These are phyloP conservation scores for Drosophila guanche DNA, from an alignment of 1,140 invertebrate genomes.

Conservation along the genomic window DNA sequence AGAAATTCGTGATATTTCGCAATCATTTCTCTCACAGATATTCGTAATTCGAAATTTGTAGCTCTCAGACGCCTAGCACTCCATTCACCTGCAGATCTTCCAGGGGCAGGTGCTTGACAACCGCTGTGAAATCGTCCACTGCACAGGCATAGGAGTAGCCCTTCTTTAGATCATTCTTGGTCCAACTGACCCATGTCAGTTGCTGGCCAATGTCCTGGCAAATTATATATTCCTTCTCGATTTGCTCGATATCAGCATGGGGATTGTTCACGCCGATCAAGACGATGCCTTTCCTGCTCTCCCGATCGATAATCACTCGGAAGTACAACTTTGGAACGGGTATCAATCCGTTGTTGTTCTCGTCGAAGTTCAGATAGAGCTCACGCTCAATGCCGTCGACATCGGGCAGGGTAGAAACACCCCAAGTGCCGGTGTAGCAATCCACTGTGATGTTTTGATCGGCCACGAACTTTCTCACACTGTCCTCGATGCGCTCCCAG, in stretches of 20 bases:
- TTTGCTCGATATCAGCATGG: constrained; percentile 75
- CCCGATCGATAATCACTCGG: constrained; percentile 85
- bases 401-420: constrained; percentile 84
- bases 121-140: constrained; percentile 85
- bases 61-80: constrained; percentile 50
- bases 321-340: constrained; percentile 86
- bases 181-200: constrained; percentile 85
- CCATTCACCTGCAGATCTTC: constrained; percentile 59
- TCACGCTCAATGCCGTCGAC: constrained; percentile 76
- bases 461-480: constrained; percentile 82
- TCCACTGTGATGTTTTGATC: constrained; percentile 80
- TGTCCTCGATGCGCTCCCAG: constrained; percentile 85
- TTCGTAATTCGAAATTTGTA: not conserved
- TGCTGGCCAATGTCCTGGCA: constrained; percentile 84
- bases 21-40: not conserved
- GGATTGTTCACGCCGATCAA: constrained; percentile 87
- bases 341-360: constrained; percentile 80
- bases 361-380: constrained; percentile 84
- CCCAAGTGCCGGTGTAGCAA: constrained; percentile 86
- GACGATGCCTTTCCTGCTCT: constrained; percentile 84
- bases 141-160: constrained; percentile 88
- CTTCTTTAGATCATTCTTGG: constrained; percentile 83
- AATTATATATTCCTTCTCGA: constrained; percentile 83
- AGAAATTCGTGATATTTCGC: constrained; percentile 32
- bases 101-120: constrained; percentile 83